Percentiles rank a stretch among this genome's conserved stretches.
Evolutionary conservation across 1,140 invertebrate genomes (phyloP).

Genomic region (Drosophila lowei): DNA sequence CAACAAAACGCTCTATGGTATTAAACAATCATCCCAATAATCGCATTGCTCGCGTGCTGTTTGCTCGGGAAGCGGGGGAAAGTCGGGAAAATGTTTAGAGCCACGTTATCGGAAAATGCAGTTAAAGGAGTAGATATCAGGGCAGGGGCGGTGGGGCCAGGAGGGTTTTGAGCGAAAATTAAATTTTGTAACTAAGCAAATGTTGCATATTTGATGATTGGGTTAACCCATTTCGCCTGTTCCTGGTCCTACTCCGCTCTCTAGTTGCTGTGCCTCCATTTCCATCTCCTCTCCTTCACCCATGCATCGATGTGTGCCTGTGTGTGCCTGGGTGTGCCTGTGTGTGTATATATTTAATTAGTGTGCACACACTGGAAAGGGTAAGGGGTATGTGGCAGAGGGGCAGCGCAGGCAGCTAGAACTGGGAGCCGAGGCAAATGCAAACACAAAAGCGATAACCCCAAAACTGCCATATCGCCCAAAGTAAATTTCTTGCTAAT

Average conservation of each 20-base stretch:
- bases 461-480: conserved; percentile 61
- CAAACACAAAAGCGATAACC: conserved; percentile 67
- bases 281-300: conserved; percentile 1
- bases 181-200: conserved; percentile 78
- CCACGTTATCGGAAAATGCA: no score
- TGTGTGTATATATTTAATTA: conserved; percentile 73
- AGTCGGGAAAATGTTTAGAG: no score
- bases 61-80: not conserved
- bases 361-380: conserved; percentile 52
- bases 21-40: conserved; percentile 40
- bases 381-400: not conserved
- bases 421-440: conserved; percentile 50
- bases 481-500: conserved; percentile 81
- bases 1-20: conserved; percentile 22
- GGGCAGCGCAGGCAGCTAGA: not conserved
- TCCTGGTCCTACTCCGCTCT: no score
- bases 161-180: conserved; percentile 44
- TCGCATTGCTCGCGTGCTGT: conserved; percentile 10
- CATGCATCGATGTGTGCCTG: conserved; percentile 41
- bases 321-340: conserved; percentile 46
- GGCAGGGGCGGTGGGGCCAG: not conserved
- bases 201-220: conserved; percentile 80
- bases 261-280: no score
- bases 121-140: no score
- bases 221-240: conserved; percentile 32